Evolutionary conservation across 2,888 invertebrate genomes (phyloP).

Genomic region (Drosophila rubida): DNA sequence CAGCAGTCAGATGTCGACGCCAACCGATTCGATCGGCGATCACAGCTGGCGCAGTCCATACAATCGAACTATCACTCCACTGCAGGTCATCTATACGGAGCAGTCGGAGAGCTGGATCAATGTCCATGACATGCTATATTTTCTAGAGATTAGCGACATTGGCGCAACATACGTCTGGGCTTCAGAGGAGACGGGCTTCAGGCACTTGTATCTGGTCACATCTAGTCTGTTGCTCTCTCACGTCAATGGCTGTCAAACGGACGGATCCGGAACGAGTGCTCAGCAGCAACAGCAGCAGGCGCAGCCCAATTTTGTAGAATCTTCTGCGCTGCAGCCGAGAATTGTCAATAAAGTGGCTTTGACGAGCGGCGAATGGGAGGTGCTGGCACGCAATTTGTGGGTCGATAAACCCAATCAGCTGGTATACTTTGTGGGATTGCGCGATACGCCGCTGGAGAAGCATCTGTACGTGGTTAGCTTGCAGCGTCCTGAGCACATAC

Average conservation of each 20-base stretch:
- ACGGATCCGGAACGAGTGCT: conserved; percentile 55
- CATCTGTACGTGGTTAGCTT: conserved; percentile 95
- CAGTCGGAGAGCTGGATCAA: conserved; percentile 95
- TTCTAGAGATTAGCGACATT: conserved; percentile 87
- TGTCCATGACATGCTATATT: conserved; percentile 95
- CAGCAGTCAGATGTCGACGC: conserved; percentile 85
- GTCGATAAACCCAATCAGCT: conserved; percentile 91
- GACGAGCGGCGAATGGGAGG: conserved; percentile 97
- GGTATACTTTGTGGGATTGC: conserved; percentile 95
- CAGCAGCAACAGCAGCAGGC: conserved; percentile 55
- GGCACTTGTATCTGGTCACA: conserved; percentile 94
- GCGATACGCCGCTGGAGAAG: conserved; percentile 95
- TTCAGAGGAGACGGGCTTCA: conserved; percentile 94
- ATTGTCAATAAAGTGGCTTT: conserved; percentile 89
- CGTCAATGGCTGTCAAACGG: conserved; percentile 85
- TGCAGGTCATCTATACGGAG: conserved; percentile 85
- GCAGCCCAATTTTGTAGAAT: conserved; percentile 76
- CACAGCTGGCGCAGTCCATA: conserved; percentile 85
- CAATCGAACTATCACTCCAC: conserved; percentile 82
- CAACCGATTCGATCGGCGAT: conserved; percentile 82
- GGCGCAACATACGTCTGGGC: conserved; percentile 93
- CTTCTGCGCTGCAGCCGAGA: conserved; percentile 86
- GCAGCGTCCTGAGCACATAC: conserved; percentile 89
- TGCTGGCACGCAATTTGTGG: conserved; percentile 93
- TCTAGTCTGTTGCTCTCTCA: conserved; percentile 85